Conservation (phyloP, 2,888 invertebrate species). For the Troides aeacus region DNA sequence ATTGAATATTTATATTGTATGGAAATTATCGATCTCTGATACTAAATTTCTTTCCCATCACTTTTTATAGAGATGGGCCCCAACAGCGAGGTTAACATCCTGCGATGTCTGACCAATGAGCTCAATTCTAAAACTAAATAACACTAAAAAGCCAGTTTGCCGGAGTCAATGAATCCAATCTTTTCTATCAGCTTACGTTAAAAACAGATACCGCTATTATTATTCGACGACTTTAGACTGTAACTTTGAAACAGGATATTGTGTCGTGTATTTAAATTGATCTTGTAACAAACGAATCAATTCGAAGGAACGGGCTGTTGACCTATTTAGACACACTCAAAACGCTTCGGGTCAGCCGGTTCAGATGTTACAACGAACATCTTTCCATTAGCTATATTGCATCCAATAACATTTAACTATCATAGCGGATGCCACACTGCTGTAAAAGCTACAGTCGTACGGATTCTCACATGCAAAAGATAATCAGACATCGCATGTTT, state of each 20-base stretch:
- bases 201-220: conserved; percentile 30
- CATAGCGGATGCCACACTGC: not conserved
- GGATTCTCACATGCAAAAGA: conserved; percentile 2
- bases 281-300: conserved; percentile 21
- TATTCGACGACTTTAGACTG: conserved; percentile 7
- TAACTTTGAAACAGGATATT: conserved; percentile 27
- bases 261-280: conserved; percentile 16
- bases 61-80: conserved; percentile 3
- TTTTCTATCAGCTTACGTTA: conserved; percentile 33
- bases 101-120: conserved; percentile 55
- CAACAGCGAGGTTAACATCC: conserved; percentile 65
- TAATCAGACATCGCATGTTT: conserved; percentile 4
- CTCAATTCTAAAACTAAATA: conserved; percentile 52
- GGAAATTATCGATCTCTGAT: not conserved
- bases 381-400: conserved; percentile 12
- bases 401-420: conserved; percentile 14
- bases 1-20: not conserved
- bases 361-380: conserved; percentile 14
- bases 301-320: conserved; percentile 27
- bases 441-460: not conserved
- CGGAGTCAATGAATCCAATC: conserved; percentile 41
- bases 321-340: conserved; percentile 23
- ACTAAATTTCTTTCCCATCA: conserved; percentile 21
- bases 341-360: conserved; percentile 11
- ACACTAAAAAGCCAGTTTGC: conserved; percentile 56